These are phyloP conservation scores for Eulemur mongoz DNA, from an alignment of 2,797 vertebrate species.

Conservation along the genomic window DNA sequence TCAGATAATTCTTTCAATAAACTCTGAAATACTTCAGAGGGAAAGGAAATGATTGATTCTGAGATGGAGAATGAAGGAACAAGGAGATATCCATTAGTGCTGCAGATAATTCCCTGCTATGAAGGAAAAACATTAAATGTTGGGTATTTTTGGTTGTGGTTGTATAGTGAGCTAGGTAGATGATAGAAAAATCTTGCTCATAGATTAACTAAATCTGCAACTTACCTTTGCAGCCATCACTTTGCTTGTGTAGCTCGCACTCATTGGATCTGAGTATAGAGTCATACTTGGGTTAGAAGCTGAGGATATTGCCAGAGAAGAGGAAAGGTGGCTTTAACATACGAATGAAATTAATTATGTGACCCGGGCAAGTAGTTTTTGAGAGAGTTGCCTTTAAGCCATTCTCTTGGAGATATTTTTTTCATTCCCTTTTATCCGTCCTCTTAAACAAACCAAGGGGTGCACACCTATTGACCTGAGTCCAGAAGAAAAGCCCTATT, in stretches of 20 bases:
- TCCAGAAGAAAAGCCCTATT: not conserved
- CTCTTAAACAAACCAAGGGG: not conserved
- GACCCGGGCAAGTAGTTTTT: not conserved
- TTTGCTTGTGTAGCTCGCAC: not conserved
- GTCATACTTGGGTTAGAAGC: not conserved
- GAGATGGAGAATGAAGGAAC: not conserved
- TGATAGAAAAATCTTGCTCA: not conserved
- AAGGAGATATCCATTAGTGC: not conserved
- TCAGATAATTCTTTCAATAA: not conserved
- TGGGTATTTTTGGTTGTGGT: not conserved
- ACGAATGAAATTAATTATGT: not conserved
- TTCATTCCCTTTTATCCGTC: not conserved
- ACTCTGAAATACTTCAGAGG: not conserved
- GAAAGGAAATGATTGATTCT: not conserved
- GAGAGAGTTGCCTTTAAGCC: not conserved
- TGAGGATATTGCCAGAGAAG: slow-evolving; percentile 7
- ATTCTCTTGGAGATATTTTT: not conserved
- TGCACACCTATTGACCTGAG: not conserved
- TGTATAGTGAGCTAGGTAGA: not conserved
- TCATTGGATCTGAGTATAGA: not conserved
- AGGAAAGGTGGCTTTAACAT: not conserved
- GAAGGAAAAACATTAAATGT: not conserved
- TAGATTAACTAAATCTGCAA: not conserved
- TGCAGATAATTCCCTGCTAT: not conserved
- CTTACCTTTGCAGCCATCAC: not conserved